Base-by-base conservation (phyloP, 2,113 vertebrate species). In the Nibea coibor region DNA sequence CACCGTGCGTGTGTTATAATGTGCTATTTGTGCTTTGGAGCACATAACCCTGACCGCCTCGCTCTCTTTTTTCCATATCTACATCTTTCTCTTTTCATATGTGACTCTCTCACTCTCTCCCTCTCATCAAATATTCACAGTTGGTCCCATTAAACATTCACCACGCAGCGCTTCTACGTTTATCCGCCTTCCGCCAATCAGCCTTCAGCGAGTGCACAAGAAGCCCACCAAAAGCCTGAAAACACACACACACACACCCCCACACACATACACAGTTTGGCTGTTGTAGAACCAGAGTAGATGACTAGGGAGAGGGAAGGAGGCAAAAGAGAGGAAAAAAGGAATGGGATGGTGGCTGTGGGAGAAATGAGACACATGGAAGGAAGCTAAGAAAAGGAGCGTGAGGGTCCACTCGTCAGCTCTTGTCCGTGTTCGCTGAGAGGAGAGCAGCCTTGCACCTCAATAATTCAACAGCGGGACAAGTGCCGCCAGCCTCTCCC, bases 91-190 rank as follows among this genome's bases (percentile, higher is more conserved):
- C 53, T 70, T 80, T 83, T 73, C 85, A 83, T 82, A 82, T 81
- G 68, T 39, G 73, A 82, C 76, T 82, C 90, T 24, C 68, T 80
- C 73, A 19, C 65, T 78, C 77, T 84, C 78, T 74, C 84, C 22
- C 57, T 53, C 73, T 83, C 91, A 94, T 95, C 84, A 94, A 95
- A 94, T 92, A 94, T 94, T 94, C 92, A 94, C 92, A 89, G 91
- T 93, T 91, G 88, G 87, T 89, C 81, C 90, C 88, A 94, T 95
- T 93, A 94, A 94, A 94, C 90, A 94, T 94, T 95, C 92, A 94
- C 91, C 63, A 51, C 51, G 24, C 91, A 78, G 90, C 66, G 39
- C 87, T 81, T 90, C 87, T 87, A 89, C 86, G 81, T 93, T 93
- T 92, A 91, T 92, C 91, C 86, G 75, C 82, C 89, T 86, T 93